A percentile compares a stretch with the other conserved stretches of the same genome.
phyloP scores from a whole-genome alignment of 1,140 invertebrate species.

The Orchestia grillus region DNA sequence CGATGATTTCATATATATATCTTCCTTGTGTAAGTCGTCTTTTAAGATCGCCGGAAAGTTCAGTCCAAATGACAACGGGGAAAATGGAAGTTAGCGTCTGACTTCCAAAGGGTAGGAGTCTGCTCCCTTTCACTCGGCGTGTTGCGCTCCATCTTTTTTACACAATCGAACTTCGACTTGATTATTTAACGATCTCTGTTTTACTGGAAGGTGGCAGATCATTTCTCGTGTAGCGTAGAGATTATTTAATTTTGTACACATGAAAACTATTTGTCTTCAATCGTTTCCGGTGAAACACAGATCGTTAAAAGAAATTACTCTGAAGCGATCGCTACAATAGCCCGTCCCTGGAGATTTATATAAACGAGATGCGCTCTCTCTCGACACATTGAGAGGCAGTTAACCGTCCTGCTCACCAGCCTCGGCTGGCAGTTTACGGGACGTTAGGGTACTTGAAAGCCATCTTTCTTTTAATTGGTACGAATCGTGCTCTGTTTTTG shows the following conservation, averaged over 20 bases:
- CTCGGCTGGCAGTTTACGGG: background rate
- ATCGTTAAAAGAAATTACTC: slow-evolving; percentile 6
- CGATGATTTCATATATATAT: background rate
- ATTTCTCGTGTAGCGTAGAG: background rate
- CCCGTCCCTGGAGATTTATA: background rate
- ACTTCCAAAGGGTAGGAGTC: background rate
- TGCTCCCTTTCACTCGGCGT: slow-evolving; percentile 30
- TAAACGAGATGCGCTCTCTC: background rate
- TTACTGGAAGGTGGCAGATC: background rate
- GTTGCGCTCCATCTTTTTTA: slow-evolving; percentile 45
- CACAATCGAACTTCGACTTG: slow-evolving; percentile 16
- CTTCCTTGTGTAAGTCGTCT: background rate
- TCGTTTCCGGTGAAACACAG: slow-evolving; percentile 7
- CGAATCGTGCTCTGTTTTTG: background rate
- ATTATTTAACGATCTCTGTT: slow-evolving; percentile 35
- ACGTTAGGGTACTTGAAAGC: background rate
- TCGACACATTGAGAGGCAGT: background rate
- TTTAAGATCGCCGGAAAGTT: background rate
- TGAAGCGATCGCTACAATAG: background rate
- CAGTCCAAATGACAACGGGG: background rate
- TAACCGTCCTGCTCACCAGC: background rate
- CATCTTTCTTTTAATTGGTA: background rate
- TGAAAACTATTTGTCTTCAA: background rate
- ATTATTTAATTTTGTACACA: background rate
- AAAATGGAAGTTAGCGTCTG: background rate